Base-by-base conservation (phyloP, 2,113 vertebrate genomes). In the Melanocharis versteri region DNA sequence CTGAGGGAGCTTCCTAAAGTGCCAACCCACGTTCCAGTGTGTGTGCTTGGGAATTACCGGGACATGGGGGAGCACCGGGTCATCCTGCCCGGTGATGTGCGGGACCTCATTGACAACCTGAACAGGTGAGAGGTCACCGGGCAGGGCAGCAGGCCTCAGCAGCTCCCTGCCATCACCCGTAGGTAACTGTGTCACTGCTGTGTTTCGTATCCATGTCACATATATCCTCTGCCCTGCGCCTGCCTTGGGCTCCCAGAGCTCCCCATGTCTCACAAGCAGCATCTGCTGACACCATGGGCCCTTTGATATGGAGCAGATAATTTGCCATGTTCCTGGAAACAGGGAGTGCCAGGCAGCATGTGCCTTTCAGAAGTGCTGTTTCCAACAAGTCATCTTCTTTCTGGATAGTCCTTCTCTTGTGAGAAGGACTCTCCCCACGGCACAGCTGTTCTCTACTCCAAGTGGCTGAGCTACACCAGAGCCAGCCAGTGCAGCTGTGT, bases 51-150 rank as follows among this genome's bases (percentile, higher is more conserved):
- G 30, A 99, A 99, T 96, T 98, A 99, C 97, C 98, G 99, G 4
- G 99, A 99, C 97, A 99, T 99, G 99, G 99, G 99, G 3, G 99
- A 99, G 93, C 99, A 99, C 91, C 98, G 99, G 1, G 99, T 99
- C 91, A 98, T 99, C 82, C 98, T 99, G 57, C 99, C 99, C 0
- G 98, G 99, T 0, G 99, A 99, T 1, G 99, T 99, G 83, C 98
- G 99, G 23, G 98, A 99, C 71, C 98, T 99, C 93, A 99, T 99
- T 3, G 97, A 98, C 70, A 98, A 97, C 76, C 98, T 99, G 5
- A 98, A 99, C 98, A 98, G 99, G 99, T 99, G 91, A 62, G 82
- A 5, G 9, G 14, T 17, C 30, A 2, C 2, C 0, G 4, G 40
- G 54, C 70, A 9, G 72, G 45, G 51, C 27, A 69, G 71, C 54